These are phyloP conservation scores for Calliphora vicina DNA, from an alignment of 1,140 invertebrate genomes.

Conservation along the genomic window DNA sequence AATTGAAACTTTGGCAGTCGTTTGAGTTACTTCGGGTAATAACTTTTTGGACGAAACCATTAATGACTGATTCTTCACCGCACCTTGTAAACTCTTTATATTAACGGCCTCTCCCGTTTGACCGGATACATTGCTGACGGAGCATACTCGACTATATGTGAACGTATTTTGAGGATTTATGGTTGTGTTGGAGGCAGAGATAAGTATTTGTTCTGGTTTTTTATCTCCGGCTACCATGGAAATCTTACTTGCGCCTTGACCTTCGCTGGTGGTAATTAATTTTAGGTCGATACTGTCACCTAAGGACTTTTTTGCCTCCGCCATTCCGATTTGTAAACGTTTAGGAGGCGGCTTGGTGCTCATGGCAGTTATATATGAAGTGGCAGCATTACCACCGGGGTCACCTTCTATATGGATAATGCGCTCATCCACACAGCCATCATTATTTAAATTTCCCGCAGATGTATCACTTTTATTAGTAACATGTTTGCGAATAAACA, in stretches of 20 bases:
- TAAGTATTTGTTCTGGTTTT: constrained; percentile 9
- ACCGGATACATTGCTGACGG: background rate
- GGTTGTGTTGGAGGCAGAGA: background rate
- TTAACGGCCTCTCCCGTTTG: background rate
- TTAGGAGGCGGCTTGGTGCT: constrained; percentile 1
- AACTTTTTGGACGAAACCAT: constrained; percentile 56
- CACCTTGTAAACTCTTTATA: background rate
- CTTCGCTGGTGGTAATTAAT: constrained; percentile 2
- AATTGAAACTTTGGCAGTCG: constrained; percentile 66
- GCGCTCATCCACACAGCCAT: background rate
- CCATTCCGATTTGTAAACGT: constrained; percentile 10
- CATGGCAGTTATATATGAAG: background rate
- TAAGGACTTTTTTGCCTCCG: background rate
- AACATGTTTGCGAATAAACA: constrained; percentile 9
- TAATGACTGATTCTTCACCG: constrained; percentile 44
- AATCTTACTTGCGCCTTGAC: background rate
- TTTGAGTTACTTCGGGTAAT: constrained; percentile 52
- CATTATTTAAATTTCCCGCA: background rate
- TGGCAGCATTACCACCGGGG: background rate
- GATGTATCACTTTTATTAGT: background rate
- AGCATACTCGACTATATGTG: constrained; percentile 10
- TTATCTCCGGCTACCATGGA: background rate
- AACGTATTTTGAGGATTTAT: constrained; percentile 19
- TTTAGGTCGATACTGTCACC: constrained; percentile 20
- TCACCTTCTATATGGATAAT: constrained; percentile 15